Evolutionary conservation across 2,888 invertebrate species (phyloP), one percentile per base, ranked within the genome.

Genomic region (Drosophila prolongata): DNA sequence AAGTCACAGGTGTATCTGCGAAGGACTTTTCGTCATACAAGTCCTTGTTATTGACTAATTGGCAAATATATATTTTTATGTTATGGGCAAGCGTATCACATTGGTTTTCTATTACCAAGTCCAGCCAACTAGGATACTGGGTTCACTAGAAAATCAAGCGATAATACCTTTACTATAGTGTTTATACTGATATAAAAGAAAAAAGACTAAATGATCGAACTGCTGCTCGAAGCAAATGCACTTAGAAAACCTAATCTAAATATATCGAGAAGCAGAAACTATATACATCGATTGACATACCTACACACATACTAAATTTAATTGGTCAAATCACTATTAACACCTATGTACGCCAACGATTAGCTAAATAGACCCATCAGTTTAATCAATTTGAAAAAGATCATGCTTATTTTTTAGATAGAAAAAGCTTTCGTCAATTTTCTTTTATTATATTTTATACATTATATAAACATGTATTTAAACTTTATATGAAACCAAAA

Each of bases 221-320:
- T 64, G 43, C 40, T 62, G 73, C 55, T 62, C 62, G 62, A 54
- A 72, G 62, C 58, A 43, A 65, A 73, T 65, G 57, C 72, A 70
- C 49, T 59, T 55, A 59, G 65, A 59, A 62, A 71, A 52, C 62
- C 57, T 52, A 62, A 56, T 59, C 54, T 71, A 69, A 69, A 58
- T 69, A 69, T 69, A 69, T 35, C 92, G 91, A 73, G 92, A 91
- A 79, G 79, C 88, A 40, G 94, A 94, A 93, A 95, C 96, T 94
- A 95, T 95, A 93, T 95, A 70, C 53, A 44, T 24, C 1, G 16
- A 14, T 42, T 47, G 40, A 27, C 47, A 62, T 62, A 49, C 47
- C 42, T 59, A 60, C 56, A 46, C 56, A 24, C 27, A 52, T 16
- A 53, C 53, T 40, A 58, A 30, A 47, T 46, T 47, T 47, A 53